A percentile compares a stretch with the other conserved stretches of the same genome.
Conservation (phyloP, 2,797 vertebrate genomes). For the Bovichtus variegatus region DNA sequence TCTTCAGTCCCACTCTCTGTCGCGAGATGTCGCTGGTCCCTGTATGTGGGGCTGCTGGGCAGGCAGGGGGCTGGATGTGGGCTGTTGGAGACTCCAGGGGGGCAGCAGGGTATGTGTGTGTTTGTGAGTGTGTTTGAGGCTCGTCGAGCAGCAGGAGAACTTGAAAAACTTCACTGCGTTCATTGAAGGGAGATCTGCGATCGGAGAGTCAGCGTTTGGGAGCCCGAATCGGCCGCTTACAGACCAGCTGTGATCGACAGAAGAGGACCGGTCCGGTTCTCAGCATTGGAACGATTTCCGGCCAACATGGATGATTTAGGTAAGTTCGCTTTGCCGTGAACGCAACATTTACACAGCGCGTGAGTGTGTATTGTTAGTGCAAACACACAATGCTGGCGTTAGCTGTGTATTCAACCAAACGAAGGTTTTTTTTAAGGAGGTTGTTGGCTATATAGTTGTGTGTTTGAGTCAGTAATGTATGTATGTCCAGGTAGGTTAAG, state of each 20-base stretch:
- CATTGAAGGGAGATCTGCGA: slow-evolving; percentile 30
- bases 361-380: neutral
- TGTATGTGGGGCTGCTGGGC: slow-evolving; percentile 12
- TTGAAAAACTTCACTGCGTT: slow-evolving; percentile 79
- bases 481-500: slow-evolving; percentile 28
- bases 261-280: slow-evolving; percentile 63
- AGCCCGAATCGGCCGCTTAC: slow-evolving; percentile 23
- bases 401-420: neutral
- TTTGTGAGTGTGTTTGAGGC: slow-evolving; percentile 48
- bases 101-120: slow-evolving; percentile 44
- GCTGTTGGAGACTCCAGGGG: slow-evolving; percentile 50
- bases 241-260: slow-evolving; percentile 52
- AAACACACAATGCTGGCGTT: neutral
- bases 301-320: slow-evolving; percentile 87
- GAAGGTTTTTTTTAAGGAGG: neutral
- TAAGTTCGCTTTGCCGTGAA: slow-evolving; percentile 71
- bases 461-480: neutral
- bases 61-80: slow-evolving; percentile 58
- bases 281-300: slow-evolving; percentile 69
- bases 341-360: slow-evolving; percentile 42
- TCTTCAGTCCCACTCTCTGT: neutral
- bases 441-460: neutral
- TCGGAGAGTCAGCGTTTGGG: slow-evolving; percentile 8
- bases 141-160: slow-evolving; percentile 65
- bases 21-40: slow-evolving; percentile 54